Conservation (phyloP, 2,888 invertebrate species). For the Lordiphosa fenestrarum region DNA sequence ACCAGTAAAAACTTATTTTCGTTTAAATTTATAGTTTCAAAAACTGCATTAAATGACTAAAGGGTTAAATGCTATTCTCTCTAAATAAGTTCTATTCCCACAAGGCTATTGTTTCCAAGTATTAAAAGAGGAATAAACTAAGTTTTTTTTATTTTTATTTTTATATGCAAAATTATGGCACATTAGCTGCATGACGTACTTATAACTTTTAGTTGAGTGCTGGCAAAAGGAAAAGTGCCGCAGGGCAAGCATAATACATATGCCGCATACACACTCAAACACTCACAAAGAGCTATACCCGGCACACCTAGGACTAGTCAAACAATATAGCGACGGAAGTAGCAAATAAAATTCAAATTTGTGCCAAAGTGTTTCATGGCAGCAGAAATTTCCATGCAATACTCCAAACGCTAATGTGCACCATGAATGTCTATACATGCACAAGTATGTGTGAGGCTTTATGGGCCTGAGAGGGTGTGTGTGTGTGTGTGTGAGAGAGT, state of each 20-base stretch:
- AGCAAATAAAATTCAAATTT: conserved; percentile 76
- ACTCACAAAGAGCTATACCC: neutral
- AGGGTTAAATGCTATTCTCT: too few relatives aligned
- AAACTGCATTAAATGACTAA: too few relatives aligned
- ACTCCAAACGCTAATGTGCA: conserved; percentile 55
- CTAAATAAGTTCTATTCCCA: too few relatives aligned
- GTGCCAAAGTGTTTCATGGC: conserved; percentile 70
- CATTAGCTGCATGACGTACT: conserved; percentile 62
- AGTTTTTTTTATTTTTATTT: conserved; percentile 28
- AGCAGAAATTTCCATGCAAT: conserved; percentile 29
- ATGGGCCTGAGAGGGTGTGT: neutral
- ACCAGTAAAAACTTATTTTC: too few relatives aligned
- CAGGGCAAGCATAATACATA: conserved; percentile 47
- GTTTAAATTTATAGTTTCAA: too few relatives aligned
- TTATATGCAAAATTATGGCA: conserved; percentile 56
- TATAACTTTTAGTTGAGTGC: conserved; percentile 56
- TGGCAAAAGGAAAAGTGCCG: conserved; percentile 40
- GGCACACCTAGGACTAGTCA: conserved; percentile 31
- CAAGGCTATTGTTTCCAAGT: too few relatives aligned
- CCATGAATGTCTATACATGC: conserved; percentile 26
- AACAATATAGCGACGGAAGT: conserved; percentile 69
- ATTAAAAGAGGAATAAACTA: neutral
- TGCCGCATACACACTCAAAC: conserved; percentile 11
- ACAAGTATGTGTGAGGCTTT: conserved; percentile 14
- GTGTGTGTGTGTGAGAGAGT: conserved; percentile 8